A percentile compares a stretch with the other conserved stretches of the same genome.
Evolutionary conservation across 2,888 invertebrate genomes (phyloP).

Genomic region (Morpho deidamia): DNA sequence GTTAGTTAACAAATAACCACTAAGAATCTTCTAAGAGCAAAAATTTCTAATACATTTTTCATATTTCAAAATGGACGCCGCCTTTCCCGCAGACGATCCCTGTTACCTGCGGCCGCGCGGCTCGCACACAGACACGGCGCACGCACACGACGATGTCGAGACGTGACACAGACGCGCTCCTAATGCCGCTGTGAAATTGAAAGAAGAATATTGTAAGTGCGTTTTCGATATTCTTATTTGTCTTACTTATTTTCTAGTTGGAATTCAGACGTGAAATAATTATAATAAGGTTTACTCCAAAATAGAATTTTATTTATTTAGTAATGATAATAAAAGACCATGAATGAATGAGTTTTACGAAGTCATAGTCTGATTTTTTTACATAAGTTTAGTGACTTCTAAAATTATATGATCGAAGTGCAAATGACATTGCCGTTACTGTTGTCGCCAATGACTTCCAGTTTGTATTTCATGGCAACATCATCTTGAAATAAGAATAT

Average conservation of each 20-base stretch:
- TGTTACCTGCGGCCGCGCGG: constrained; percentile 66
- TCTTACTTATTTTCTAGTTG: constrained; percentile 16
- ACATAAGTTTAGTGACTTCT: too few species aligned
- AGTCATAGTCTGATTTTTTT: too few species aligned
- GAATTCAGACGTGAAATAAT: constrained; percentile 6
- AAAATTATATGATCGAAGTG: too few species aligned
- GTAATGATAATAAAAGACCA: too few species aligned
- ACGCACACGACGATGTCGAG: constrained; percentile 33
- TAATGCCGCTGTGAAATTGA: constrained; percentile 45
- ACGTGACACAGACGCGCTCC: constrained; percentile 64
- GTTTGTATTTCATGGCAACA: too few species aligned
- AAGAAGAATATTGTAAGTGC: constrained; percentile 49
- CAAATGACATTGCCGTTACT: too few species aligned
- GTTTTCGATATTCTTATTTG: constrained; percentile 25
- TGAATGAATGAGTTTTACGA: too few species aligned
- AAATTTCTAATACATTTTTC: constrained; percentile 49
- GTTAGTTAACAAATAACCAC: constrained; percentile 24
- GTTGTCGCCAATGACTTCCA: too few species aligned
- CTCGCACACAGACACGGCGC: constrained; percentile 25
- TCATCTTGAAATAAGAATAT: too few species aligned
- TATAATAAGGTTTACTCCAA: neutral
- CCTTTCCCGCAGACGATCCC: constrained; percentile 63
- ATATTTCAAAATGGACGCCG: constrained; percentile 45
- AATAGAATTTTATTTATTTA: constrained; percentile 20
- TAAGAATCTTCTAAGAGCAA: constrained; percentile 64